Base-by-base conservation (phyloP, 2,797 vertebrate species). In the Labroides dimidiatus region DNA sequence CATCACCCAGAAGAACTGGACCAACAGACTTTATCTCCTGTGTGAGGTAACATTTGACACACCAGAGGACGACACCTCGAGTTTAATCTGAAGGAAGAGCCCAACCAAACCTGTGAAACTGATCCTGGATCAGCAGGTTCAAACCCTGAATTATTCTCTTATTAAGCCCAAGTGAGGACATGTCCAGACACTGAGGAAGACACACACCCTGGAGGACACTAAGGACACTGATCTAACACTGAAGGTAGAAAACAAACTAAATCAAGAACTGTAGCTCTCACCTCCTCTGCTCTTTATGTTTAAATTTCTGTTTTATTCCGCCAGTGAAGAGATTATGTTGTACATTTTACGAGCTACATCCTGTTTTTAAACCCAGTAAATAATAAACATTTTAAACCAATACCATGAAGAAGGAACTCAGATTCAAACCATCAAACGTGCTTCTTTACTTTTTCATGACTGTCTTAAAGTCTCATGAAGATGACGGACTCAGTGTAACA, bases 1-100 rank as follows among this genome's bases (percentile, higher is more conserved):
- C 37, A 1, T 12, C 27, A 24, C 21, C 16, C 44, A 4, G 2
- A 63, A 66, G 65, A 66, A 23, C 79, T 77, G 68, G 74, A 68
- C 55, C 61, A 12, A 52, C 21, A 57, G 16, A 54, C 43, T 30
- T 23, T 3, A 50, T 11, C 20, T 51, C 10, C 42, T 5, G 65
- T 58, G 37, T 36, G 33, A 24, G 37, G 15, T 1, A 49, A 52
- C 43, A 42, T 30, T 66, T n/a, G 44, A 8, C n/a, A 69, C 30
- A 11, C 10, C 6, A 41, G 30, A 54, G 39, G 24, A 2, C 7
- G 13, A 49, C 37, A 9, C 52, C 54, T 61, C n/a, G 64, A 3
- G 45, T 54, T 53, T 53, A 33, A 69, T 51, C 50, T 24, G 20
- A 60, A 63, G 17, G 60, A 55, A 36, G 4, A 52, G 3, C 21